Conservation (phyloP, 2,797 vertebrate species). For the Amazonetta brasiliensis region DNA sequence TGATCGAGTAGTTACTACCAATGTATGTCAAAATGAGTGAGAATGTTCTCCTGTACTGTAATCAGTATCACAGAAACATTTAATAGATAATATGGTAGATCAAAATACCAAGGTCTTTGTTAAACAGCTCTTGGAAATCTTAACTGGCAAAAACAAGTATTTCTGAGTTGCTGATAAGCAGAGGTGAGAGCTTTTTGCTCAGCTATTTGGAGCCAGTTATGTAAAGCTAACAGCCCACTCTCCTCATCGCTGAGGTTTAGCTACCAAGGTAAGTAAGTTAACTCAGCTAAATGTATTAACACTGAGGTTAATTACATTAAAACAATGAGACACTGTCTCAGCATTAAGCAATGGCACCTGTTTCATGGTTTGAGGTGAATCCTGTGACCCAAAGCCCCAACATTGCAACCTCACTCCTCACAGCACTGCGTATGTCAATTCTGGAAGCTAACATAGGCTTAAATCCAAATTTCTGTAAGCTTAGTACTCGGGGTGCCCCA, state of each 20-base stretch:
- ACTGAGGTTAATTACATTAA: neutral
- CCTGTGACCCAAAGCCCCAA: neutral
- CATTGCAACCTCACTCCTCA: neutral
- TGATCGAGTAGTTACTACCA: too few relatives aligned
- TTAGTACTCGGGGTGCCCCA: neutral
- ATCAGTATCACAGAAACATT: neutral
- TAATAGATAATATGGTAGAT: neutral
- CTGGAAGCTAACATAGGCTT: accelerated
- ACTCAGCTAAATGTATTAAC: neutral
- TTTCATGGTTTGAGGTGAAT: neutral
- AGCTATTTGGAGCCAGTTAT: neutral
- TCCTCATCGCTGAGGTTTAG: neutral
- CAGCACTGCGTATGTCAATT: neutral
- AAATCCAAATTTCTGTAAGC: neutral
- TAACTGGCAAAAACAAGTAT: neutral
- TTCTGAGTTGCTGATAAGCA: neutral
- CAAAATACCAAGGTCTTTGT: neutral
- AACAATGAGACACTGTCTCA: neutral
- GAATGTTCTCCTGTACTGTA: neutral
- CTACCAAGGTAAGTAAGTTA: neutral
- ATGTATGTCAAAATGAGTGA: neutral
- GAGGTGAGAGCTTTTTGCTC: neutral
- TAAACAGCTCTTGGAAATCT: neutral
- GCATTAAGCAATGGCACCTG: neutral
- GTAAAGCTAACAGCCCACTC: neutral